Conservation (phyloP, 2,113 vertebrate species). For the Morone saxatilis region DNA sequence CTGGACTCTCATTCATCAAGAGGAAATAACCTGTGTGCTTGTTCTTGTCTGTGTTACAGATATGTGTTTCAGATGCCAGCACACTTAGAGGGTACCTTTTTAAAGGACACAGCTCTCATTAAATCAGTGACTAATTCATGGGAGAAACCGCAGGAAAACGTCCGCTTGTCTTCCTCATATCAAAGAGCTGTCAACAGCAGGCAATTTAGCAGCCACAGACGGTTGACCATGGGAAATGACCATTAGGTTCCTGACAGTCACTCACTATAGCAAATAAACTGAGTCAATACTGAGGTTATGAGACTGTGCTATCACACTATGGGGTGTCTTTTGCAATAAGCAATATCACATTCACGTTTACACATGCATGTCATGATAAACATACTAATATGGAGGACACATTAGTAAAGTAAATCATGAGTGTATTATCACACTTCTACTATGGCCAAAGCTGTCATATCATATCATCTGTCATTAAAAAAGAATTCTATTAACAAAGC, state of each 20-base stretch:
- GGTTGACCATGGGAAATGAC: conserved; percentile 7
- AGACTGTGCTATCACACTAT: conserved; percentile 1
- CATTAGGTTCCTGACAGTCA: conserved; percentile 22
- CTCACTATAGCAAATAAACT: conserved; percentile 3
- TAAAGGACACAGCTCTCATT: conserved; percentile 12
- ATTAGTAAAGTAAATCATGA: neutral
- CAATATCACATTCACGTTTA: conserved; percentile 6
- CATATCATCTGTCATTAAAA: neutral
- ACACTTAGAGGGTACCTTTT: neutral
- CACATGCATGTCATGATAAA: neutral
- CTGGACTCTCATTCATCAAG: neutral
- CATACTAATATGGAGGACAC: neutral
- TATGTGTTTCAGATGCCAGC: neutral
- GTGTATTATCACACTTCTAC: neutral
- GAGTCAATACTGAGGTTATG: conserved; percentile 29
- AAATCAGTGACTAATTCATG: conserved; percentile 28
- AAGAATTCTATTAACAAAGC: neutral
- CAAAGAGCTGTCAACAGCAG: conserved; percentile 61
- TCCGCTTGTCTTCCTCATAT: conserved; percentile 24
- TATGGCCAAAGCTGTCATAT: neutral
- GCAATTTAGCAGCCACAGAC: conserved; percentile 44
- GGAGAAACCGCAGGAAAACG: conserved; percentile 8
- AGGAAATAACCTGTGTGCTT: neutral
- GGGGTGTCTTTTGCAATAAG: neutral
- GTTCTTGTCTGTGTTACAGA: neutral